Evolutionary conservation across 2,797 vertebrate species (phyloP).

Genomic region (Salarias fasciatus): DNA sequence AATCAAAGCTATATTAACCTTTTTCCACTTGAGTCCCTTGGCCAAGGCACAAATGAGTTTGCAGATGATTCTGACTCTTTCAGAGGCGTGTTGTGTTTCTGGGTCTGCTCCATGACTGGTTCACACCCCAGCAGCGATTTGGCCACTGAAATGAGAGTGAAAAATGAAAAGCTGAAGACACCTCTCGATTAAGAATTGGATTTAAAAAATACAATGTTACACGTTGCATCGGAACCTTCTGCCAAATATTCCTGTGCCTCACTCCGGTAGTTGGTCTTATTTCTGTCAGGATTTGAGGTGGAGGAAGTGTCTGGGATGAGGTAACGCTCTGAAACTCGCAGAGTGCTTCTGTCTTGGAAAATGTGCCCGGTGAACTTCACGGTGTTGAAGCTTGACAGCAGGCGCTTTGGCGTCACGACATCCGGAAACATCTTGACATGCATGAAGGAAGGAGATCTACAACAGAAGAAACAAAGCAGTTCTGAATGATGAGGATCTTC

Average conservation of each 20-base stretch:
- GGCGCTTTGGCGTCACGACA: slow-evolving; percentile 31
- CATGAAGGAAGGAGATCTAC: slow-evolving; percentile 48
- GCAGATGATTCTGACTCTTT: slow-evolving; percentile 27
- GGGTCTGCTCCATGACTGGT: slow-evolving; percentile 10
- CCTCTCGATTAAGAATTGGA: too few species aligned
- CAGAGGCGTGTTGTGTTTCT: slow-evolving; percentile 2
- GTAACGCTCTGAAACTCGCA: slow-evolving; percentile 24
- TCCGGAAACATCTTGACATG: slow-evolving; percentile 55
- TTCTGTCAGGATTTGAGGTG: background rate
- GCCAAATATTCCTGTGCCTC: slow-evolving; percentile 14
- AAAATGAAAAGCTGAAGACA: background rate
- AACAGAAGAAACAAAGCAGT: slow-evolving; percentile 4
- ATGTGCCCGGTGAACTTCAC: slow-evolving; percentile 13
- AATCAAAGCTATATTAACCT: slow-evolving; percentile 36
- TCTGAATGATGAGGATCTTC: background rate
- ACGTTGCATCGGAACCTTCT: slow-evolving; percentile 39
- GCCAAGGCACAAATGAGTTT: slow-evolving; percentile 45
- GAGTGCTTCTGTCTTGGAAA: slow-evolving; percentile 33
- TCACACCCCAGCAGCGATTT: slow-evolving; percentile 16
- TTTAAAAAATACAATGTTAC: background rate
- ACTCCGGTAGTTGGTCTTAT: slow-evolving; percentile 12
- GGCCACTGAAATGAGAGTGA: slow-evolving; percentile 26
- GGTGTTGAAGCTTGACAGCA: slow-evolving; percentile 31
- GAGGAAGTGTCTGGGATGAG: slow-evolving; percentile 36
- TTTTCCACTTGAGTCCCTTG: slow-evolving; percentile 40